Conservation (phyloP, 2,888 invertebrate genomes). For the Parthenolecanium corni region DNA sequence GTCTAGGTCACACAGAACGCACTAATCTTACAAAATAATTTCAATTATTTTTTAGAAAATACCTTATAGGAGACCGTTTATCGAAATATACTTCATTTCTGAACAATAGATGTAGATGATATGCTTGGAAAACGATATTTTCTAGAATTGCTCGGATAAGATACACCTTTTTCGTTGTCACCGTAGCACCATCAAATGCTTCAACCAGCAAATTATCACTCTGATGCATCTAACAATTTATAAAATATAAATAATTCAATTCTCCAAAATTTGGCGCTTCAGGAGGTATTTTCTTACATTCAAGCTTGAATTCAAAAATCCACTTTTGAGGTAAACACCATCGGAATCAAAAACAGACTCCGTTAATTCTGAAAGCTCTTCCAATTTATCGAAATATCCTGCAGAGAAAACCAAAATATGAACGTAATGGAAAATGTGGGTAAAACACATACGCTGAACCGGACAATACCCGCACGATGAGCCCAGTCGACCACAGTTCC, state of each 20-base stretch:
- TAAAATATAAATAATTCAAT: not conserved
- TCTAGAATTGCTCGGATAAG: slow-evolving; percentile 73
- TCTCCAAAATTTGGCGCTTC: no score
- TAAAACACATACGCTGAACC: not conserved
- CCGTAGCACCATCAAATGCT: slow-evolving; percentile 62
- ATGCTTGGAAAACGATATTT: slow-evolving; percentile 71
- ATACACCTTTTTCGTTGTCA: slow-evolving; percentile 64
- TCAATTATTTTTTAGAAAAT: no score
- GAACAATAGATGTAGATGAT: slow-evolving; percentile 35
- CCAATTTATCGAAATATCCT: slow-evolving; percentile 42
- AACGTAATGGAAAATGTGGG: not conserved
- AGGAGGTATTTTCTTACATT: no score
- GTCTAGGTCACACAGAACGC: no score
- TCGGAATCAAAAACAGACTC: slow-evolving; percentile 54
- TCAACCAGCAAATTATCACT: slow-evolving; percentile 75
- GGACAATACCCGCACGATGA: slow-evolving; percentile 47
- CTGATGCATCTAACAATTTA: slow-evolving; percentile 84
- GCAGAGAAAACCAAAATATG: not conserved
- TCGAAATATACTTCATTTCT: slow-evolving; percentile 37
- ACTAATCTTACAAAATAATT: no score
- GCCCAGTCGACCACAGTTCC: slow-evolving; percentile 83
- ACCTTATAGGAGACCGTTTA: slow-evolving; percentile 25
- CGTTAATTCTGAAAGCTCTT: slow-evolving; percentile 58
- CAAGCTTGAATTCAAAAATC: slow-evolving; percentile 71
- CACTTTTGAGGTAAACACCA: slow-evolving; percentile 78